phyloP scores from a whole-genome alignment of 2,113 vertebrate species.

The Lucifuga dentata region DNA sequence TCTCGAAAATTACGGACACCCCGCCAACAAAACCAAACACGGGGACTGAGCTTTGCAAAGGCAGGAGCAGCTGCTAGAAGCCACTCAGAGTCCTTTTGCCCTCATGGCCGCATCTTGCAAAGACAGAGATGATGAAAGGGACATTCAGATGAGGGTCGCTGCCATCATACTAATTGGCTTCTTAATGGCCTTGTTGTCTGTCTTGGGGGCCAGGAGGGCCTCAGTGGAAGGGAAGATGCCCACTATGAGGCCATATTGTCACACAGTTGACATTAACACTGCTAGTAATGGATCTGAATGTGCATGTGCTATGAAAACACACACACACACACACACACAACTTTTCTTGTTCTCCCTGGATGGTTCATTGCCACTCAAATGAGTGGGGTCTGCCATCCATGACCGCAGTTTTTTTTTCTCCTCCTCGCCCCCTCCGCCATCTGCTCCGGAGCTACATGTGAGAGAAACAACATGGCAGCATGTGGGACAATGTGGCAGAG shows the following conservation, averaged over 20 bases:
- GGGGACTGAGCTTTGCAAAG: constrained; percentile 47
- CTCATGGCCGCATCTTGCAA: constrained; percentile 51
- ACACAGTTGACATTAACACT: constrained; percentile 36
- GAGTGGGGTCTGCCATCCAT: constrained; percentile 54
- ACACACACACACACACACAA: constrained; percentile 23
- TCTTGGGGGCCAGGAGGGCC: constrained; percentile 39
- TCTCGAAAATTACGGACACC: constrained; percentile 70
- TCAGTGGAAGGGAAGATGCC: constrained; percentile 34
- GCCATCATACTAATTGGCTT: constrained; percentile 74
- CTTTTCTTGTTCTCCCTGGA: constrained; percentile 32
- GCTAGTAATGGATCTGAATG: constrained; percentile 20
- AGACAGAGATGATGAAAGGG: constrained; percentile 67
- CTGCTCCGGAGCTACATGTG: constrained; percentile 68
- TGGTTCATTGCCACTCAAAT: constrained; percentile 47
- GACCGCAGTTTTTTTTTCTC: constrained; percentile 65
- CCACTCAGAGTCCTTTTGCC: constrained; percentile 45
- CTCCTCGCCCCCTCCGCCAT: constrained; percentile 67
- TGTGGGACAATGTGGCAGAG: constrained; percentile 53
- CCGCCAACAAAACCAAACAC: constrained; percentile 71
- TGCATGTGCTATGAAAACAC: constrained; percentile 18
- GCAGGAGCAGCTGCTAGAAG: constrained; percentile 65
- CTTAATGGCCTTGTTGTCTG: constrained; percentile 68
- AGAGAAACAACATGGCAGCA: constrained; percentile 61
- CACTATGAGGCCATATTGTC: constrained; percentile 28
- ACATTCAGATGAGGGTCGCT: constrained; percentile 67